Conservation (phyloP, 2,888 invertebrate species). For the Agrotis clavis region DNA sequence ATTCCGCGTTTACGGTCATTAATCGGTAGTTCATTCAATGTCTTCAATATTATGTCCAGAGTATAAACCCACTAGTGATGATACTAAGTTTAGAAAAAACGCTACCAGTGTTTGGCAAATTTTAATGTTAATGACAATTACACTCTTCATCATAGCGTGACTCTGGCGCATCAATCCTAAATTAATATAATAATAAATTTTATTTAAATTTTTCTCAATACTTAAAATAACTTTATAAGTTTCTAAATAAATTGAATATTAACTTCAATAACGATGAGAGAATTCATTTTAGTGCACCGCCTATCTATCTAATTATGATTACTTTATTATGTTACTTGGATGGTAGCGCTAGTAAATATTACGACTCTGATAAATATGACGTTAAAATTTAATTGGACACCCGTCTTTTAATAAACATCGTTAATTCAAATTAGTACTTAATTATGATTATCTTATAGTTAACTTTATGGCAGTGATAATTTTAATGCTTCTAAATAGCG, state of each 20-base stretch:
- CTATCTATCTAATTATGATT: conserved; percentile 31
- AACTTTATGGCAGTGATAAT: conserved; percentile 33
- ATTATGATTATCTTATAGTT: conserved; percentile 35
- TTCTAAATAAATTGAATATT: conserved; percentile 49
- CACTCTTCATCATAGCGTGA: too few species aligned
- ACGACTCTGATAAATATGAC: conserved; percentile 43
- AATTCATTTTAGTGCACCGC: conserved; percentile 15
- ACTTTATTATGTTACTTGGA: conserved; percentile 40
- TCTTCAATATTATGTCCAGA: too few species aligned
- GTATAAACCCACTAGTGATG: too few species aligned
- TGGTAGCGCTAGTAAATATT: conserved; percentile 47
- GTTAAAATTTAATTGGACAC: conserved; percentile 37
- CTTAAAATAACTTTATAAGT: conserved; percentile 21
- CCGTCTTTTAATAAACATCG: conserved; percentile 42
- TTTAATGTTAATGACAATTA: too few species aligned
- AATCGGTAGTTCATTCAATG: too few species aligned
- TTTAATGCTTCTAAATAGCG: conserved; percentile 23
- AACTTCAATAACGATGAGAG: not conserved
- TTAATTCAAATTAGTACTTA: conserved; percentile 45
- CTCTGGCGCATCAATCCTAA: too few species aligned
- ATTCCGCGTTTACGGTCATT: too few species aligned
- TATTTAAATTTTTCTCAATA: not conserved
- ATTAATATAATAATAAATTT: not conserved
- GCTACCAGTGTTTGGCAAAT: too few species aligned
- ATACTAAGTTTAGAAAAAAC: too few species aligned